A percentile compares a stretch with the other conserved stretches of the same genome.
Conservation (phyloP, 2,113 vertebrate genomes). For the Cryptoleucopteryx plumbea region DNA sequence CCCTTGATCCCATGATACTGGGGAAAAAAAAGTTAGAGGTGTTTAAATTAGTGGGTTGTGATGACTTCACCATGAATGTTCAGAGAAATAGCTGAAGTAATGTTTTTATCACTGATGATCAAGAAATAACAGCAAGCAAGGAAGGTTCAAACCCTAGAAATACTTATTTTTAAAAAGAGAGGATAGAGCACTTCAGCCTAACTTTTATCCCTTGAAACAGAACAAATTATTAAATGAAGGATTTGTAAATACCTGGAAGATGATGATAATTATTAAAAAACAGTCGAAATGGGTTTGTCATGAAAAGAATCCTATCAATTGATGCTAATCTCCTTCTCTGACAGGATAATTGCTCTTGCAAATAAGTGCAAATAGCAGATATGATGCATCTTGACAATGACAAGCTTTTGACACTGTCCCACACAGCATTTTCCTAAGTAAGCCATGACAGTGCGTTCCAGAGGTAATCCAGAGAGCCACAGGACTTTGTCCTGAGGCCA, state of each 20-base stretch:
- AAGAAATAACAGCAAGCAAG: neutral
- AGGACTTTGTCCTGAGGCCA: neutral
- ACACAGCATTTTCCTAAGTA: neutral
- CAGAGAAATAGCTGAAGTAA: neutral
- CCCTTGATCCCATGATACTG: neutral
- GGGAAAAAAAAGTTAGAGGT: neutral
- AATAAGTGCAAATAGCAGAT: conserved; percentile 25
- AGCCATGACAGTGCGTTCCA: neutral
- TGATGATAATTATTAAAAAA: neutral
- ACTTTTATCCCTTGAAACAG: neutral
- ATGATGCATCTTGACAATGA: conserved; percentile 12
- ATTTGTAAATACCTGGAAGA: neutral
- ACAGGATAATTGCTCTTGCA: conserved; percentile 20
- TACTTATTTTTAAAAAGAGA: neutral
- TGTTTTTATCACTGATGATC: neutral
- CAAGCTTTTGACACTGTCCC: neutral
- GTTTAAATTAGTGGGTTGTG: neutral
- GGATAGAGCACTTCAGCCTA: neutral
- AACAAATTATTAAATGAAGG: conserved; percentile 8
- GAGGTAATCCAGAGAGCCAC: neutral
- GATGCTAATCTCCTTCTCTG: neutral
- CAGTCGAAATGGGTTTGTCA: neutral
- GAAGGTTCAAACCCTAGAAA: neutral
- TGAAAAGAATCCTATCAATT: neutral
- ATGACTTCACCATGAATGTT: neutral